Base-by-base conservation (phyloP, 1,140 invertebrate species). In the Pogonognathellus flavescens region DNA sequence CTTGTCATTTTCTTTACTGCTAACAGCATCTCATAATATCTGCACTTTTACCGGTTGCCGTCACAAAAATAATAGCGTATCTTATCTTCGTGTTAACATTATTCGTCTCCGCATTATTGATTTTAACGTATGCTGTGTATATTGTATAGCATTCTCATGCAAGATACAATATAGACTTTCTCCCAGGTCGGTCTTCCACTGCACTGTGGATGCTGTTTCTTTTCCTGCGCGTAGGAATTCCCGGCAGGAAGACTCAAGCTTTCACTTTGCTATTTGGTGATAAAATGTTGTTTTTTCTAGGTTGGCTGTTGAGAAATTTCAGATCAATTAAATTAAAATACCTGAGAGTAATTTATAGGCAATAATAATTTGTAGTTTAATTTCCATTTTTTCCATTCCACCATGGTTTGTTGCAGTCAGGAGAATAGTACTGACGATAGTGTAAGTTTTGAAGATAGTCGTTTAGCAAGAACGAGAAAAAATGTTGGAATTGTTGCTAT, bases 401-500 rank as follows among this genome's bases (percentile, higher is more conserved):
- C 9, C 10, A 76, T 76, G 70, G 70, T 76, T 11, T 76, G 70
- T 7, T 7, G 70, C 16, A 50, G 14, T 20, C 31, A 49, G 31
- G 31, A 50, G 70, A 76, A 8, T 76, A 16, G n/a, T 25, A 76
- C 6, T 5, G 7, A 49, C 6, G 70, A 76, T 10, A 16, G 16
- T 18, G 25, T n/a, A 1, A n/a, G 70, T 18, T 49, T 18, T 18
- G 70, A 76, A 50, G 70, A 76, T 31, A 41, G 41, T 8, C 31
- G 41, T 2, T 76, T 76, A n/a, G 70, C 70, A 49, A 76, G 31
- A 31, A 76, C 70, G 1, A 76, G 70, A 31, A 76, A 76, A 76
- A 76, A 76, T 76, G 70, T 76, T 76, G 70, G 70, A 1, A 41
- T 76, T 41, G 70, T 76, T 18, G 70, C 70, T 31, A 18, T 76